These are phyloP conservation scores for Salvator merianae DNA, from an alignment of 2,113 vertebrate genomes.

Conservation along the genomic window DNA sequence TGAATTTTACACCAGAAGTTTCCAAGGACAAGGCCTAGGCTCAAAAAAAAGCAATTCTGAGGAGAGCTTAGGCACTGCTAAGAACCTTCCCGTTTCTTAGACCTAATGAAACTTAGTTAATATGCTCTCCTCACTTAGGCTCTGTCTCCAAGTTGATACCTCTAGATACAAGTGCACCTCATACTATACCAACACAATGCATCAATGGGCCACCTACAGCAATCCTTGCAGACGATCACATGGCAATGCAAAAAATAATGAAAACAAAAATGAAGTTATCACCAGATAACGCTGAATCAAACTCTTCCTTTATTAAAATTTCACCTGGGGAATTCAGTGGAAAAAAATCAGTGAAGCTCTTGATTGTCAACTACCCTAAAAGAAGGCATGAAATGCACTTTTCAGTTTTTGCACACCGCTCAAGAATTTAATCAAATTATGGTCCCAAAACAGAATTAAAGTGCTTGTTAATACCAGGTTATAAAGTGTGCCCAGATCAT, in stretches of 20 bases:
- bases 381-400: not conserved
- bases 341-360: not conserved
- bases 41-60: no score
- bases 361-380: not conserved
- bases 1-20: not conserved
- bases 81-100: not conserved
- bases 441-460: not conserved
- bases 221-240: not conserved
- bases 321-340: not conserved
- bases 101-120: not conserved
- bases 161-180: not conserved
- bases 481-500: not conserved
- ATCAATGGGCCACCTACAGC: not conserved
- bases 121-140: not conserved
- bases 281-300: not conserved
- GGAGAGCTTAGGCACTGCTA: no score
- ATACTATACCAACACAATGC: not conserved
- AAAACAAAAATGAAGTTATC: not conserved
- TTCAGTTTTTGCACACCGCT: no score
- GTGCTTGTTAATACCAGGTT: not conserved
- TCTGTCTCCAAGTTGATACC: not conserved
- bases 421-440: not conserved
- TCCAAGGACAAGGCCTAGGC: no score
- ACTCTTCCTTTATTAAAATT: not conserved
- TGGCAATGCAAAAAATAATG: not conserved